Evolutionary conservation across 2,797 vertebrate species (phyloP).

Genomic region (Scarus forsteni): DNA sequence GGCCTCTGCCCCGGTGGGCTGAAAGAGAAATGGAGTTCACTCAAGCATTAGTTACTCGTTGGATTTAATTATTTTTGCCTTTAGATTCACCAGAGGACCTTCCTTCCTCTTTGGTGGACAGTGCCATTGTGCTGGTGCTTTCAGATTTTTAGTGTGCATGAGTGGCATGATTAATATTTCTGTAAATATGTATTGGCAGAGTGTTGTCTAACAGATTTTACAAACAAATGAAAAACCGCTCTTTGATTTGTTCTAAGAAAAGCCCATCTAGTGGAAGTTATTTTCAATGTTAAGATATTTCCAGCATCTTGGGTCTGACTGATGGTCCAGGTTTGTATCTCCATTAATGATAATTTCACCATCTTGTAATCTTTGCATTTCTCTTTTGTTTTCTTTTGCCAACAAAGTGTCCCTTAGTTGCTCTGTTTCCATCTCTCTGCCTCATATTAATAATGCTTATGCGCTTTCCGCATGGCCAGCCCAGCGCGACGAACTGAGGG

Average conservation of each 20-base stretch:
- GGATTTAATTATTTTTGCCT: slow-evolving; percentile 15
- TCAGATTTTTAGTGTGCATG: background rate
- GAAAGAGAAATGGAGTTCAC: slow-evolving; percentile 31
- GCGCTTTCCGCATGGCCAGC: slow-evolving; percentile 62
- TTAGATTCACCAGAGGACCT: slow-evolving; percentile 2
- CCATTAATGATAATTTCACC: background rate
- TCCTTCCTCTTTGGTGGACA: background rate
- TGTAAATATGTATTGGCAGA: background rate
- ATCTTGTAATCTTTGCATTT: background rate
- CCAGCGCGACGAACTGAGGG: slow-evolving; percentile 93
- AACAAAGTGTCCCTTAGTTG: slow-evolving; percentile 3
- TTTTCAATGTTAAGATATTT: too few relatives aligned
- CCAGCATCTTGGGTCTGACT: background rate
- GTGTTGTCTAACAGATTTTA: background rate
- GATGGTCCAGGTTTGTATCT: background rate
- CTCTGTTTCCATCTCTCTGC: slow-evolving; percentile 18
- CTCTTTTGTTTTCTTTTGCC: background rate
- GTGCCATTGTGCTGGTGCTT: background rate
- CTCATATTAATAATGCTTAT: slow-evolving; percentile 30
- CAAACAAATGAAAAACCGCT: background rate
- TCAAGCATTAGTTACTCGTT: slow-evolving; percentile 17
- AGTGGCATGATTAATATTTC: slow-evolving; percentile 11
- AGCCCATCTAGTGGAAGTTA: too few relatives aligned
- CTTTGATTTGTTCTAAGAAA: background rate
- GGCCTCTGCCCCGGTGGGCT: slow-evolving; percentile 11